Percentiles rank a stretch among this genome's conserved stretches.
Evolutionary conservation across 1,140 invertebrate species (phyloP).

Genomic region (Ceratina japonica): DNA sequence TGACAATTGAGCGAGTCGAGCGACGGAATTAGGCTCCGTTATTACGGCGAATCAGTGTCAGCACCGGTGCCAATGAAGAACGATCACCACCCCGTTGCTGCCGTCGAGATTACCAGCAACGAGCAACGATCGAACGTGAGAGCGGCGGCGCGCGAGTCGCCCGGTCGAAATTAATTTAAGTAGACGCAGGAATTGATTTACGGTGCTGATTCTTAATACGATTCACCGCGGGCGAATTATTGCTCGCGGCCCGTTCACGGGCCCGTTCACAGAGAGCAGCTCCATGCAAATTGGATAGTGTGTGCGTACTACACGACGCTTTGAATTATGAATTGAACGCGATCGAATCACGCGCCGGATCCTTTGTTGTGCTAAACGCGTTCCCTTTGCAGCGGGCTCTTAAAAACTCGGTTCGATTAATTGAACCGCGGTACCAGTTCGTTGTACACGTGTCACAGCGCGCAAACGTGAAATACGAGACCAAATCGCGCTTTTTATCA

Average conservation of each 20-base stretch:
- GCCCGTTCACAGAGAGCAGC: no score
- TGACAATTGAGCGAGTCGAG: conserved; percentile 47
- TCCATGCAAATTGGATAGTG: no score
- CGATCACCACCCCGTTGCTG: conserved; percentile 14
- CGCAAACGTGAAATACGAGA: not conserved
- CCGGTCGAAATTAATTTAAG: conserved; percentile 1
- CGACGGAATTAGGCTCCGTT: conserved; percentile 42
- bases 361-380: not conserved
- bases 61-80: conserved; percentile 50
- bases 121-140: conserved; percentile 24
- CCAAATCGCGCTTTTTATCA: not conserved
- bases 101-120: conserved; percentile 13
- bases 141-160: not conserved
- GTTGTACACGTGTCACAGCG: not conserved
- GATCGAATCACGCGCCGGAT: not conserved
- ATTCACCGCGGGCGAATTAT: not conserved
- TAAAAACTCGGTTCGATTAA: not conserved
- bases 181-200: conserved; percentile 22
- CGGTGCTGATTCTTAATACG: not conserved
- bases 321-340: conserved; percentile 11
- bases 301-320: not conserved
- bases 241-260: no score
- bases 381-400: no score
- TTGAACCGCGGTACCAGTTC: not conserved
- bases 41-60: conserved; percentile 45